Evolutionary conservation across 2,888 invertebrate genomes (phyloP).

Genomic region (Acanthosepion esculentum): DNA sequence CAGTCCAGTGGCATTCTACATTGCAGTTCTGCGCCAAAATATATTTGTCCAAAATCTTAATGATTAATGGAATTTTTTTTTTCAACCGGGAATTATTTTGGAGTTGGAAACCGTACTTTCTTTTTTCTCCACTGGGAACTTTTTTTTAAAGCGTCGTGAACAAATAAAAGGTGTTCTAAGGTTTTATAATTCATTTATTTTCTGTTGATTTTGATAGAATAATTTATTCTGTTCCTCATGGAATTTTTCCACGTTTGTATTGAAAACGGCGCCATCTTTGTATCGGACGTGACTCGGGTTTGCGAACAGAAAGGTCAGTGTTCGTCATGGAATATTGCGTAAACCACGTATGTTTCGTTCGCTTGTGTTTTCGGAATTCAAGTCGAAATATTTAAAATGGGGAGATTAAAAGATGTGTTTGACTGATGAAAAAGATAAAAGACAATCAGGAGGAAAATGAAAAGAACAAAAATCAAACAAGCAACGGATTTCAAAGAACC

Average conservation of each 20-base stretch:
- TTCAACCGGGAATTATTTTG: not conserved
- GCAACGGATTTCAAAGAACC: too few relatives aligned
- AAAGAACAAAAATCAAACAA: not conserved
- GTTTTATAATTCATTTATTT: not conserved
- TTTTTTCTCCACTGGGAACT: not conserved
- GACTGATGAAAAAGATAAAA: not conserved
- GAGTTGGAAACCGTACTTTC: too few relatives aligned
- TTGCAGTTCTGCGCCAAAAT: not conserved
- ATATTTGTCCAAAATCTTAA: not conserved
- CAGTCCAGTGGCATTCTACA: not conserved
- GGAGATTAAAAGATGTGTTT: not conserved
- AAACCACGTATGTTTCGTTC: not conserved
- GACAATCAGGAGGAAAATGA: not conserved
- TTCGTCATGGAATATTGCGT: not conserved
- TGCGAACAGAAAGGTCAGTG: not conserved
- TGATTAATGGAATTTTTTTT: not conserved
- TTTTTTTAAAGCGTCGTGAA: not conserved
- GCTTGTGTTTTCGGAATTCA: not conserved
- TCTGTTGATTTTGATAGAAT: not conserved
- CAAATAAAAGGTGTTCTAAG: not conserved
- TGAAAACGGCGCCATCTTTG: not conserved
- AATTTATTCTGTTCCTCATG: not conserved
- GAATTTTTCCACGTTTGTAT: not conserved
- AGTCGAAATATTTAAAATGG: not conserved
- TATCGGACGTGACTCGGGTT: not conserved